Base-by-base conservation (phyloP, 1,140 invertebrate species). In the Drosophila miranda region DNA sequence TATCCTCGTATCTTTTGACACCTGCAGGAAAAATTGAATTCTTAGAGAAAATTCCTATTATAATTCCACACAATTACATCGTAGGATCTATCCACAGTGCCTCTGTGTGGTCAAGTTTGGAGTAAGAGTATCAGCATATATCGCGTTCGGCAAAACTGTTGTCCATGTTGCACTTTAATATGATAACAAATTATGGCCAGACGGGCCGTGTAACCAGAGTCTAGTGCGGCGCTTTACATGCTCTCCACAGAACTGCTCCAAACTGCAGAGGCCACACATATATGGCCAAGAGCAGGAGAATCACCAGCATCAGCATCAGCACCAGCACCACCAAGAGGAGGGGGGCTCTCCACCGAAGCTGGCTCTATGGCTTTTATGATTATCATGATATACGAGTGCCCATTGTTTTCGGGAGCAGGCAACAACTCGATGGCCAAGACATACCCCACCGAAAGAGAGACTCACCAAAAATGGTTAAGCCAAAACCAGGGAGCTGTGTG, bases 371-470 rank as follows among this genome's bases (percentile, higher is more conserved):
- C 78, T 84, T 81, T 84, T 84, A 84, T 84, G 81, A 84, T 84
- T 84, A 84, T 84, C 81, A 84, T 84, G 81, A 84, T 84, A 84
- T 84, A 84, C 81, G 81, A 84, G 81, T 84, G 78, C 73, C 81
- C 81, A 84, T 84, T 84, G 81, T 84, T 84, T 84, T 86, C 80
- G 60, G 64, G 63, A 74, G 80, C 72, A 80, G 57, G 46, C 74
- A 58, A 72, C 78, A 58, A 72, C 78, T 66, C 60, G 46, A 13
- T 38, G 42, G 38, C 46, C 4, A 44, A 75, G 54, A 48, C 43
- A 63, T 9, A 30, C 28, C 54, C 21, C 11, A 57, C 23, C 9
- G 42, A 26, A 46, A 42, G 75, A 50, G 63, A 52, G 68, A 79
- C 69, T 82, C 53, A 78, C 81, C 81, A 86, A 84, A 84, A 86